Evolutionary conservation across 2,113 vertebrate genomes (phyloP), one percentile per base, ranked within the genome.

Genomic region (Hippoglossus stenolepis): DNA sequence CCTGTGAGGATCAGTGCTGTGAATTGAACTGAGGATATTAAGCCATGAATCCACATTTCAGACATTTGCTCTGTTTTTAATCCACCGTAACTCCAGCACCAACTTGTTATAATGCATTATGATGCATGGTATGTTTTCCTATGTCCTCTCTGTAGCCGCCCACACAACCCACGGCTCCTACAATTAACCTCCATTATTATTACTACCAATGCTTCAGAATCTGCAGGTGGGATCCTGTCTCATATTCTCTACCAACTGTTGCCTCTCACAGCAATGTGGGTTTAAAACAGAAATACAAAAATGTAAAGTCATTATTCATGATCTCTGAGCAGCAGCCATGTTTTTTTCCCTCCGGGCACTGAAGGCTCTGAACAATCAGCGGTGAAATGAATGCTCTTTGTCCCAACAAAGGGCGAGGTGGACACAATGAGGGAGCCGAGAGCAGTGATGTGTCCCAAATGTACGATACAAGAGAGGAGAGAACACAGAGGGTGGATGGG

Each of bases 161-260:
- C 12, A 54, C 18, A 75, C 51, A 0, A 59, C 35, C 47, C 23
- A 57, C 35, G 40, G 45, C 56, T 35, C 35, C 24, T 54, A 38
- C 54, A 79, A 24, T 40, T 28, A 26, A 28, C 40, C 38, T 65
- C 51, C n/a, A 26, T 70, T 66, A 79, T 65, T 74, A 70, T 65
- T 38, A 70, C 24, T 38, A 70, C 24, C 4, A 35, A 3, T 60
- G 47, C 23, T 43, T 28, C 51, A 65, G 14, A 63, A 47, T 58
- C 11, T 28, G 18, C 15, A 65, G 51, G 56, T 58, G 58, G 71
- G 17, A 45, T 24, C 38, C 20, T 31, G 65, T 65, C 65, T 51
- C 45, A 65, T 71, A 8, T 61, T 14, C 38, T 21, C 31, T 35
- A 18, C 28, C 23, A 26, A 40, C 21, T 28, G 13, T 28, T 2